Percentiles rank a stretch among this genome's conserved stretches.
Evolutionary conservation across 2,797 vertebrate species (phyloP).

Genomic region (Lepidocolaptes lacrymiger): DNA sequence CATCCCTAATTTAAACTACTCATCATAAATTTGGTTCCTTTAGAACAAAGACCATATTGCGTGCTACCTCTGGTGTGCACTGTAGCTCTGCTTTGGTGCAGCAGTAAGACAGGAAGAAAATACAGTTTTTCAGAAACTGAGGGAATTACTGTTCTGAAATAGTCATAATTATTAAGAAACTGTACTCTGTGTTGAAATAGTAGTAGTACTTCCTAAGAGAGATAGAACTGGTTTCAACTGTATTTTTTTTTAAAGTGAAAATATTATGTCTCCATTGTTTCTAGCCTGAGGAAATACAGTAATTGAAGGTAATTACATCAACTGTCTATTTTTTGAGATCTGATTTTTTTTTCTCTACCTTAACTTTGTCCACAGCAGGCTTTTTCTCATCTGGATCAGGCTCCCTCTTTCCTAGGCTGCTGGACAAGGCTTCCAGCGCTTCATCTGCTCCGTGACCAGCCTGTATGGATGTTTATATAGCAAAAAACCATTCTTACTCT

Average conservation of each 20-base stretch:
- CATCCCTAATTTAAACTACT: not conserved
- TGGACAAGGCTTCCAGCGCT: constrained; percentile 73
- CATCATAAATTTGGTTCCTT: not conserved
- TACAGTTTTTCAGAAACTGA: not conserved
- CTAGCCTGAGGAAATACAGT: not conserved
- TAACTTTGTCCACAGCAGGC: constrained; percentile 72
- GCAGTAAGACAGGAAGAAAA: not conserved
- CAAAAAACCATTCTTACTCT: not conserved
- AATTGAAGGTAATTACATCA: not conserved
- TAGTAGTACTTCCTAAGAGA: not conserved
- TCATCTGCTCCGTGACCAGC: constrained; percentile 29
- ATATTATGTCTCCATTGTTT: not conserved
- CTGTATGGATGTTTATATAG: not conserved
- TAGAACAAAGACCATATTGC: not conserved
- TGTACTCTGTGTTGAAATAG: not conserved
- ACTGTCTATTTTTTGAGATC: not conserved
- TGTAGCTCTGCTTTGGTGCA: not conserved
- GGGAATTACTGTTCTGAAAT: not conserved
- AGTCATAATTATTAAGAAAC: not conserved
- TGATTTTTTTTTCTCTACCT: constrained; percentile 64
- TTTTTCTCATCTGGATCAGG: constrained; percentile 67
- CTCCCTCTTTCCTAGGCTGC: constrained; percentile 66
- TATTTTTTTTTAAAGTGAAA: not conserved
- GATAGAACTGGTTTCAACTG: not conserved
- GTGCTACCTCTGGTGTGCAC: not conserved